Conservation (phyloP, 2,888 invertebrate genomes). For the Sceliomorpha sp. region DNA sequence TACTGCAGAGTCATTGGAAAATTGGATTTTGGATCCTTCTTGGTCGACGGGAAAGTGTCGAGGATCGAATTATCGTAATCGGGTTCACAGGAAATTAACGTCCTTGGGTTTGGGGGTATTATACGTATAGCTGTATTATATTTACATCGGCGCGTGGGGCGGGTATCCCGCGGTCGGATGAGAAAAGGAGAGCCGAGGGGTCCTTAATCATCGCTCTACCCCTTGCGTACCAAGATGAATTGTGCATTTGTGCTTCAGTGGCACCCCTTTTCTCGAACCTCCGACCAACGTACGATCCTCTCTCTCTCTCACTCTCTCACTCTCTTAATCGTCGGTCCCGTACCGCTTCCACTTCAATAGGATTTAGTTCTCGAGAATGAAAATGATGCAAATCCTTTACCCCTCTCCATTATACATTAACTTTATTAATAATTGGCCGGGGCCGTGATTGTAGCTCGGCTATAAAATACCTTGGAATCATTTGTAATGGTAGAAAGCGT, state of each 20-base stretch:
- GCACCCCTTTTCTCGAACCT: constrained; percentile 62
- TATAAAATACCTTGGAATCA: too few relatives aligned
- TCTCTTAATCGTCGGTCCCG: constrained; percentile 6
- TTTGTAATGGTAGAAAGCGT: too few relatives aligned
- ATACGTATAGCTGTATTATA: constrained; percentile 12
- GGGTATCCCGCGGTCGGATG: constrained; percentile 9
- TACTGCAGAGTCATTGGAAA: too few relatives aligned
- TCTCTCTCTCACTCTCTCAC: constrained; percentile 7
- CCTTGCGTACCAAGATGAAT: constrained; percentile 60
- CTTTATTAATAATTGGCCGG: too few relatives aligned
- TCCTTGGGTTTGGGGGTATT: neutral
- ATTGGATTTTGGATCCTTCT: too few relatives aligned
- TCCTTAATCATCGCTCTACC: constrained; percentile 67
- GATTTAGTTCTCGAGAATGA: constrained; percentile 21
- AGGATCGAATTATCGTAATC: too few relatives aligned
- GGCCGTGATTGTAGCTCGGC: too few relatives aligned
- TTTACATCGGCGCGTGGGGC: too few relatives aligned
- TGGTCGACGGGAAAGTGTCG: too few relatives aligned
- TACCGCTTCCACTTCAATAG: constrained; percentile 13
- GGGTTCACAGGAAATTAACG: too few relatives aligned
- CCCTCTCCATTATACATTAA: too few relatives aligned
- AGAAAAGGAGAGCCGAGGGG: constrained; percentile 56
- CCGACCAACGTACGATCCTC: constrained; percentile 35
- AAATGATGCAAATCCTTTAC: too few relatives aligned
- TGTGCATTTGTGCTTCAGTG: constrained; percentile 62